Evolutionary conservation across 2,888 invertebrate species (phyloP).

Genomic region (Synanthedon vespiformis): DNA sequence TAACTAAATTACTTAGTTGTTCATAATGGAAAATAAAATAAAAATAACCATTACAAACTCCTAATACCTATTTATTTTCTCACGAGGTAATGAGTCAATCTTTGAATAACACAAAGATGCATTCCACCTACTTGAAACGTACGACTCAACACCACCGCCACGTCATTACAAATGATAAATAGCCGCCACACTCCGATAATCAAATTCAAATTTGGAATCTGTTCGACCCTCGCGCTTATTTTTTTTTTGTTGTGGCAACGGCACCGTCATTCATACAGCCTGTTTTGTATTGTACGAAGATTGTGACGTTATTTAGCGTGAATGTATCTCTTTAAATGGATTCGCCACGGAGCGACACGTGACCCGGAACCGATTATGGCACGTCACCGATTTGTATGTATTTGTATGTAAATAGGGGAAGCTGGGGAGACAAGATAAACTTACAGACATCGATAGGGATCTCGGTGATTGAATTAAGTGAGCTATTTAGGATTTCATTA

Average conservation of each 20-base stretch:
- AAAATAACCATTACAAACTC: too few species aligned
- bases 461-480: constrained; percentile 59
- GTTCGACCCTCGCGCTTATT: constrained; percentile 45
- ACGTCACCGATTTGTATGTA: constrained; percentile 56
- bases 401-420: constrained; percentile 59
- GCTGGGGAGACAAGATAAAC: constrained; percentile 57
- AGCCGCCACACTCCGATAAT: constrained; percentile 69
- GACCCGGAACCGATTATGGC: constrained; percentile 69
- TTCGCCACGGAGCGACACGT: constrained; percentile 72
- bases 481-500: not conserved
- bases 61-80: not conserved
- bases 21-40: too few species aligned
- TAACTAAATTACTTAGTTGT: too few species aligned
- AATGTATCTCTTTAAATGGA: constrained; percentile 63
- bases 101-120: too few species aligned
- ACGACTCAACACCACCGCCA: constrained; percentile 14
- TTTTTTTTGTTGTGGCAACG: constrained; percentile 36
- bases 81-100: not conserved
- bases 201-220: constrained; percentile 71
- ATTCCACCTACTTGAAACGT: not conserved
- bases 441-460: constrained; percentile 54
- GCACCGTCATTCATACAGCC: constrained; percentile 36
- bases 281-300: constrained; percentile 63
- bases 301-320: constrained; percentile 68
- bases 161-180: constrained; percentile 70